Evolutionary conservation across 2,888 invertebrate species (phyloP).

Genomic region (Polydesmus complanatus): DNA sequence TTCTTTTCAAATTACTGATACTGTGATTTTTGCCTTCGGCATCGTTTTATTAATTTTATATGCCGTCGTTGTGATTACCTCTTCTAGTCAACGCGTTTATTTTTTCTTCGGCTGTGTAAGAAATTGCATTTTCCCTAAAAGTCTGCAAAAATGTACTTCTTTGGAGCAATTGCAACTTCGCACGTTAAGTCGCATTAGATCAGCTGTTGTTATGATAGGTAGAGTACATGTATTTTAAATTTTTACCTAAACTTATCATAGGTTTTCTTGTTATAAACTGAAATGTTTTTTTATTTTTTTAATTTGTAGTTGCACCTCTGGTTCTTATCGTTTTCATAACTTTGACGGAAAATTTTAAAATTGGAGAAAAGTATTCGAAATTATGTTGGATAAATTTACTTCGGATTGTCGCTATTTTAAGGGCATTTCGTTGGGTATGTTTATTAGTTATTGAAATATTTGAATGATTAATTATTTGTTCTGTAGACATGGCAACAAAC

Average conservation of each 20-base stretch:
- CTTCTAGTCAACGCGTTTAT: conserved; percentile 3
- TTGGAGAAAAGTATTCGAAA: neutral
- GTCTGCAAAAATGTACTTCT: neutral
- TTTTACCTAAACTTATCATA: too few species aligned
- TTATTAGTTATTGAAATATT: neutral
- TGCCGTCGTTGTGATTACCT: neutral
- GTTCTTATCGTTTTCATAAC: conserved; percentile 8
- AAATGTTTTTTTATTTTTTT: too few species aligned
- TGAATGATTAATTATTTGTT: conserved; percentile 1
- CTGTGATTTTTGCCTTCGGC: neutral
- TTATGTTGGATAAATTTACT: neutral
- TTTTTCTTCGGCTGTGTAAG: conserved; percentile 1
- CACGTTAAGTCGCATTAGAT: too few species aligned
- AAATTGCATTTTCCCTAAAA: conserved; percentile 4
- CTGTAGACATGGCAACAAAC: conserved; percentile 17
- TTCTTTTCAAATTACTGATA: neutral
- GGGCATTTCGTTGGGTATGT: conserved; percentile 17
- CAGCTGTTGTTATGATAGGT: too few species aligned
- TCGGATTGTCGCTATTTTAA: neutral
- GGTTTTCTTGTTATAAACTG: too few species aligned
- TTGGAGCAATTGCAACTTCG: neutral
- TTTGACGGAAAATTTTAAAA: neutral
- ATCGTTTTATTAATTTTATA: conserved; percentile 1
- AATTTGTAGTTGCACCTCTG: conserved; percentile 6
- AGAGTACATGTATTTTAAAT: too few species aligned